A percentile compares a stretch with the other conserved stretches of the same genome.
Conservation (phyloP, 2,797 vertebrate genomes). For the Danio choprae region DNA sequence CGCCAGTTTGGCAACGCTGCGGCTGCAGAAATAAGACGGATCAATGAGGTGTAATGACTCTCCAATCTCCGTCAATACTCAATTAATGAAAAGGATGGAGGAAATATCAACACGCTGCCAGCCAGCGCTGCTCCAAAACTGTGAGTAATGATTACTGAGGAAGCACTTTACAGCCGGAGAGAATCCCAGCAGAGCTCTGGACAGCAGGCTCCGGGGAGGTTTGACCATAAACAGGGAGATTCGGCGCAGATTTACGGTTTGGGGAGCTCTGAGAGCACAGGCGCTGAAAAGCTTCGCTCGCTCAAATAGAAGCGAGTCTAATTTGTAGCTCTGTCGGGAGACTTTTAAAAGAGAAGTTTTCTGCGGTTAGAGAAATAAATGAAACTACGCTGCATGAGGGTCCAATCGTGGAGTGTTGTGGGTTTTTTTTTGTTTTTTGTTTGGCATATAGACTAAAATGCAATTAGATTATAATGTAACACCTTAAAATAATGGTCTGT, state of each 20-base stretch:
- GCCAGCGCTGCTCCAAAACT: conserved; percentile 49
- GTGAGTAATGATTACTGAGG: conserved; percentile 59
- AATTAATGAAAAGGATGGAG: conserved; percentile 63
- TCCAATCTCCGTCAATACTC: conserved; percentile 63
- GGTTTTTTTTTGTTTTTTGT: too few species aligned
- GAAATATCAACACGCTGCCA: conserved; percentile 55
- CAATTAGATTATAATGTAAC: background rate
- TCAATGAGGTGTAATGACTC: conserved; percentile 62
- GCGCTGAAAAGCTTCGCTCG: conserved; percentile 73
- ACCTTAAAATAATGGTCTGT: too few species aligned
- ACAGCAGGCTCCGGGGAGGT: conserved; percentile 47
- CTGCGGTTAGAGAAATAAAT: conserved; percentile 45
- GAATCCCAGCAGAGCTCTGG: conserved; percentile 49
- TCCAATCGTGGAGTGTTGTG: conserved; percentile 7
- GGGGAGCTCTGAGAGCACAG: conserved; percentile 70
- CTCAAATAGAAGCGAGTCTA: conserved; percentile 81
- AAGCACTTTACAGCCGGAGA: conserved; percentile 54
- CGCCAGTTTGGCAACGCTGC: conserved; percentile 51
- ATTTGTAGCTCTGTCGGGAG: conserved; percentile 79
- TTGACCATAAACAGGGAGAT: conserved; percentile 76
- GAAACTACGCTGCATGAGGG: conserved; percentile 8
- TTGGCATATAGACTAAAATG: background rate
- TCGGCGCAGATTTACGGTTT: conserved; percentile 76
- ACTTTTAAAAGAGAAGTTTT: conserved; percentile 76
- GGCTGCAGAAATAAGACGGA: conserved; percentile 57